Evolutionary conservation across 1,140 invertebrate species (phyloP), one percentile per base, ranked within the genome.

Genomic region (Anastrepha obliqua): DNA sequence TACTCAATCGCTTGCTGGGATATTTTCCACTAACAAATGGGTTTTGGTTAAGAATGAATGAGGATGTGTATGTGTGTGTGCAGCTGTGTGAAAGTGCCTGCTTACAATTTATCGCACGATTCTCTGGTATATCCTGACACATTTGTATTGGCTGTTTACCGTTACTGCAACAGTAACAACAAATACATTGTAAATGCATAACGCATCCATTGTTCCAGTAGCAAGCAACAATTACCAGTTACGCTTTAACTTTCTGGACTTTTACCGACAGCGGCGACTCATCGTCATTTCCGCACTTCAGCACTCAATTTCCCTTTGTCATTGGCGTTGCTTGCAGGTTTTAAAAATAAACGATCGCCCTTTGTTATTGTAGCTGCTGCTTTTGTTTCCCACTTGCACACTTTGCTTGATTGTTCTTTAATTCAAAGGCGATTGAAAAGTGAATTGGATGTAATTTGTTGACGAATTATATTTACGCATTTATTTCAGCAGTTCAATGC

Each of bases 271-370:
- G 42, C 17, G 39, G 64, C 42, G 42, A 74, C 70, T 8, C 42
- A 74, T 74, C 42, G 67, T 39, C 67, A 74, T 44, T 74, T 74
- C 42, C 70, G 70, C 44, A 74, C 7, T 74, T 74, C 70, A 51
- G 44, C 15, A 74, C 39, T 74, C 44, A 74, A 74, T 74, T 74
- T 74, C 44, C 70, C 42, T 74, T 44, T 74, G 44, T 51, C 70
- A 1, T 13, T 17, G 13, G n/a, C 60, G 15, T 62, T 8, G n/a
- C 29, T 42, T 17, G 39, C 70, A 67, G 64, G 39, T 8, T 55
- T 55, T 29, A 29, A 29, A 29, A 29, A 29, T 29, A 29, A 29
- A 29, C 51, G 51, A 55, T 8, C 11, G 11, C 6, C 64, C 11
- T 39, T 67, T 67, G 64, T 67, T 20, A 39, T 67, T 67, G 64